Evolutionary conservation across 2,113 vertebrate genomes (phyloP).

Genomic region (Prunella fulvescens): DNA sequence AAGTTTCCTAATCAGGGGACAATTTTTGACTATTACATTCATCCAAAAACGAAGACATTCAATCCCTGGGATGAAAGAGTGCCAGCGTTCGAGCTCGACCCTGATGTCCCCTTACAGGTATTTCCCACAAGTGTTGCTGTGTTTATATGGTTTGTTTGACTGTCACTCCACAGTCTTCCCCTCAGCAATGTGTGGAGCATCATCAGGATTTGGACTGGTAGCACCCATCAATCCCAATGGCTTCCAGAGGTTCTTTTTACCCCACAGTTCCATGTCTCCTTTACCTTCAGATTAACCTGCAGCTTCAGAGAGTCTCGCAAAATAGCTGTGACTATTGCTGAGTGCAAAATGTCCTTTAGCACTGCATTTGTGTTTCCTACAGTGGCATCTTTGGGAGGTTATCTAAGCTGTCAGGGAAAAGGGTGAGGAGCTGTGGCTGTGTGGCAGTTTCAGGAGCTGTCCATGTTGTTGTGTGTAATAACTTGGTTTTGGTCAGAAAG

Average conservation of each 20-base stretch:
- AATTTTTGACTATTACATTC: conserved; percentile 78
- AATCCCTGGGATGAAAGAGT: conserved; percentile 73
- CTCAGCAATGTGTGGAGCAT: neutral
- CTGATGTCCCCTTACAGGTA: conserved; percentile 70
- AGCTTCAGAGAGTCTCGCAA: neutral
- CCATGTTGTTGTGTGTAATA: neutral
- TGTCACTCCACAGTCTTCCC: neutral
- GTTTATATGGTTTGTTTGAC: neutral
- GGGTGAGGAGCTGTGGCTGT: rapidly evolving
- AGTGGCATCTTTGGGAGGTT: neutral
- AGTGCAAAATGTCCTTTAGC: neutral
- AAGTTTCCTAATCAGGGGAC: conserved; percentile 78
- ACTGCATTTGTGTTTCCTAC: neutral
- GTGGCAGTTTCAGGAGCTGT: neutral
- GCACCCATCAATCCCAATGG: rapidly evolving
- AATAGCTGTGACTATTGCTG: neutral
- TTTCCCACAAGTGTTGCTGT: too few relatives aligned
- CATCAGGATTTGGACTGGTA: neutral
- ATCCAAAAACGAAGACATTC: conserved; percentile 68
- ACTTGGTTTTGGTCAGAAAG: neutral
- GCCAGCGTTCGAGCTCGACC: conserved; percentile 68
- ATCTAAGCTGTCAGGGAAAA: neutral
- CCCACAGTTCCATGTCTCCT: neutral
- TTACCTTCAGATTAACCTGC: neutral
- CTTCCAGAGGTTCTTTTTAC: neutral